phyloP scores from a whole-genome alignment of 1,140 invertebrate species.

The Hyles euphorbiae region DNA sequence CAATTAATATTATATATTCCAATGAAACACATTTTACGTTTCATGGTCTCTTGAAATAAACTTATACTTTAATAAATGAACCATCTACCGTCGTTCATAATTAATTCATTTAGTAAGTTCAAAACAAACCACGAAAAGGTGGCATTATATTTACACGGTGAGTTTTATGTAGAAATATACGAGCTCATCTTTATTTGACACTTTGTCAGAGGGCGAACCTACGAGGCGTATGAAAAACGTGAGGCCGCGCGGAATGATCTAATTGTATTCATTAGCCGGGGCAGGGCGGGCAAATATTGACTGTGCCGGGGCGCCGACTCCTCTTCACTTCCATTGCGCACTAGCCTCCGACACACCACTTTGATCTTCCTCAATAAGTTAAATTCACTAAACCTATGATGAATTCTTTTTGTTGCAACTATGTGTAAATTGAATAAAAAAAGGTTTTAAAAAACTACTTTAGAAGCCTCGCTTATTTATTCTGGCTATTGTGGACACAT shows the following conservation, averaged over 20 bases:
- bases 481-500: too few relatives aligned
- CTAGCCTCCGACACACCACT: conserved; percentile 5
- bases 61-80: too few relatives aligned
- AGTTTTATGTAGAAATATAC: conserved; percentile 3
- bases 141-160: too few relatives aligned
- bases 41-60: too few relatives aligned
- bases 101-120: too few relatives aligned
- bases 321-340: conserved; percentile 4
- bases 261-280: conserved; percentile 73
- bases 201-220: conserved; percentile 48
- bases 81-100: too few relatives aligned
- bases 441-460: too few relatives aligned
- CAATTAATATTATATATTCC: too few relatives aligned
- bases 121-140: too few relatives aligned
- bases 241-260: conserved; percentile 73
- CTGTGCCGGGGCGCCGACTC: conserved; percentile 40
- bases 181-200: conserved; percentile 50
- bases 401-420: not conserved
- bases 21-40: too few relatives aligned
- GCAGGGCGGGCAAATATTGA: conserved; percentile 68
- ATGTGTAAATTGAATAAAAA: too few relatives aligned
- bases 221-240: conserved; percentile 67
- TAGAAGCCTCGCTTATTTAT: too few relatives aligned
- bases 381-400: not conserved
- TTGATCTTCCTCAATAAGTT: conserved; percentile 2